phyloP scores from a whole-genome alignment of 2,888 invertebrate genomes.

The Dysmachus trigonus region DNA sequence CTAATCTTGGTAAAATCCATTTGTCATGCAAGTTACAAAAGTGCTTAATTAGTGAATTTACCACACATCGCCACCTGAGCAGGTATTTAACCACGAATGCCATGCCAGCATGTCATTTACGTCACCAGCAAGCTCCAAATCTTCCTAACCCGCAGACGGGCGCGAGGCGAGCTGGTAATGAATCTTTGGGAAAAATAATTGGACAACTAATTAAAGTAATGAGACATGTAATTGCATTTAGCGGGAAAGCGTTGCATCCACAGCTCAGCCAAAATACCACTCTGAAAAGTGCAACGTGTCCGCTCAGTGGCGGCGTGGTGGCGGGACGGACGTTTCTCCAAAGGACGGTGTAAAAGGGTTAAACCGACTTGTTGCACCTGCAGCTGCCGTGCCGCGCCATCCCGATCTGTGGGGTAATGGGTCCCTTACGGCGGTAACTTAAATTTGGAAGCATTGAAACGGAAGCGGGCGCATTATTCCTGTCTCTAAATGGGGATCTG shows the following conservation, averaged over 20 bases:
- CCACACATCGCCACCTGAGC: neutral
- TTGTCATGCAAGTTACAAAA: neutral
- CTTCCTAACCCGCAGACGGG: neutral
- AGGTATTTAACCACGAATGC: neutral
- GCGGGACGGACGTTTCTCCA: neutral
- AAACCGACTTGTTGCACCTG: neutral
- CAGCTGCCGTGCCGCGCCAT: no score
- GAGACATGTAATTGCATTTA: neutral
- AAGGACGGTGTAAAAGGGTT: neutral
- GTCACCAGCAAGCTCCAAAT: neutral
- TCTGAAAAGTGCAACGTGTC: neutral
- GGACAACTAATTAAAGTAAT: neutral
- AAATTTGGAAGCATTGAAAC: neutral
- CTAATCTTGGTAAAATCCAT: neutral
- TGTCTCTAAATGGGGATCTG: neutral
- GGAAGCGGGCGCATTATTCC: neutral
- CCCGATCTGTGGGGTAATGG: neutral
- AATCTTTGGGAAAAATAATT: neutral
- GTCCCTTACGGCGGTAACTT: neutral
- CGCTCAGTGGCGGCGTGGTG: neutral
- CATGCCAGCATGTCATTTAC: neutral
- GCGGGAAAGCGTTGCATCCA: neutral
- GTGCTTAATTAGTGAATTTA: neutral
- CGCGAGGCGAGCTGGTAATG: neutral
- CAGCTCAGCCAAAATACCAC: neutral